phyloP scores from a whole-genome alignment of 2,797 vertebrate species.

The Cichlasoma orientale region DNA sequence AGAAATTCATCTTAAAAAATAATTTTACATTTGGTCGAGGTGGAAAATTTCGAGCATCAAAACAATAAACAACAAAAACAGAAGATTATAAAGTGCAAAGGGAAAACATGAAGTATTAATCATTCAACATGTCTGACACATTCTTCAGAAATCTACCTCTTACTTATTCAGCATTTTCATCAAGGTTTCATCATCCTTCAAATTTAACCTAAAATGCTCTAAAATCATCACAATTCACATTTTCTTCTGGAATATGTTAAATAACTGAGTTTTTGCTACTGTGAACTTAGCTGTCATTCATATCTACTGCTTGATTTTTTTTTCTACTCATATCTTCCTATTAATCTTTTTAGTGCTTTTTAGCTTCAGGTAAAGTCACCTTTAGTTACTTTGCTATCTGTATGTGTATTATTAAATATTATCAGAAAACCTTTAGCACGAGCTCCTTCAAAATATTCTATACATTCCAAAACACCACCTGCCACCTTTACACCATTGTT shows the following conservation, averaged over 20 bases:
- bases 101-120: too few relatives aligned
- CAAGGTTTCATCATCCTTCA: background rate
- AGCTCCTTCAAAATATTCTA: background rate
- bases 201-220: background rate
- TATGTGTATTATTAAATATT: background rate
- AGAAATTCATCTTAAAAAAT: background rate
- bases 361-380: accelerated
- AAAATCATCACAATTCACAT: background rate
- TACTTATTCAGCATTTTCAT: background rate
- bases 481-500: background rate
- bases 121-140: too few relatives aligned
- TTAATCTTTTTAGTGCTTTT: background rate
- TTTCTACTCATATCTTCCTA: background rate
- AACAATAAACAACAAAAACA: too few relatives aligned
- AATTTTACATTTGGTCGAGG: background rate
- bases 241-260: background rate
- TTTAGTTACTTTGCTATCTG: too few relatives aligned
- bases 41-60: too few relatives aligned
- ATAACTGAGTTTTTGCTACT: background rate
- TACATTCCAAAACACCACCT: background rate
- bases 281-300: background rate
- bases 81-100: too few relatives aligned
- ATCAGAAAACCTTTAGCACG: background rate
- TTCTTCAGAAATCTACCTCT: too few relatives aligned
- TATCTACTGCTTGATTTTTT: background rate